Evolutionary conservation across 2,797 vertebrate species (phyloP).

Genomic region (Orestias chungarensis): DNA sequence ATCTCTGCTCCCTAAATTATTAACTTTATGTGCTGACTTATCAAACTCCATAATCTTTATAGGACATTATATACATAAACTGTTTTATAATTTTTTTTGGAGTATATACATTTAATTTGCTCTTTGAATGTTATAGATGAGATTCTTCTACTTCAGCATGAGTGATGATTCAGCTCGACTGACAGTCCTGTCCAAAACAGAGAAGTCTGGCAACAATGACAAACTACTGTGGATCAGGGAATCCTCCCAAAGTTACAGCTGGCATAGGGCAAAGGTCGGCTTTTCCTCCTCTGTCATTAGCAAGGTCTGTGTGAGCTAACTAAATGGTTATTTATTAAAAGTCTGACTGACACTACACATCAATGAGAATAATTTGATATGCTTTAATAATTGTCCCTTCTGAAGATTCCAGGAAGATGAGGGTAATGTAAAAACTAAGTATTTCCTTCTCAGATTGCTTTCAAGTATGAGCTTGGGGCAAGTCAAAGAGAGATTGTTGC

Average conservation of each 20-base stretch:
- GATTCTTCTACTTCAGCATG: conserved; percentile 77
- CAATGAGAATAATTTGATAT: background rate
- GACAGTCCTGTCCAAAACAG: conserved; percentile 57
- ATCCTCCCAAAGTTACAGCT: conserved; percentile 62
- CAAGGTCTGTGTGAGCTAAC: conserved; percentile 69
- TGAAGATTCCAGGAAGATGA: background rate
- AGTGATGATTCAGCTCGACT: conserved; percentile 50
- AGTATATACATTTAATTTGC: background rate
- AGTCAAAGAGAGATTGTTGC: conserved; percentile 58
- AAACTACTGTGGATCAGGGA: conserved; percentile 62
- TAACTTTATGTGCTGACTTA: background rate
- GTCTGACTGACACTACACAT: background rate
- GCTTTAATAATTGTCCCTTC: background rate
- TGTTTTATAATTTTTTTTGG: background rate
- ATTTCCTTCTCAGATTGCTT: conserved; percentile 67
- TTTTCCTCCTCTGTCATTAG: conserved; percentile 66
- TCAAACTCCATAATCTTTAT: conserved; percentile 11
- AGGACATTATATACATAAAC: too few relatives aligned
- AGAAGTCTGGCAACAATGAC: conserved; percentile 54
- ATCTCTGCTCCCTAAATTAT: conserved; percentile 7
- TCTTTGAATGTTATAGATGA: conserved; percentile 56
- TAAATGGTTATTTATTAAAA: background rate
- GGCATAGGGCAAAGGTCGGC: conserved; percentile 73
- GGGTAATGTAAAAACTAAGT: background rate
- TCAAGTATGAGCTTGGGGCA: conserved; percentile 59